Evolutionary conservation across 92 coral and sea anemone species (phyloP), one percentile per base, ranked within the genome.

Genomic region (Bergia puertoricense): DNA sequence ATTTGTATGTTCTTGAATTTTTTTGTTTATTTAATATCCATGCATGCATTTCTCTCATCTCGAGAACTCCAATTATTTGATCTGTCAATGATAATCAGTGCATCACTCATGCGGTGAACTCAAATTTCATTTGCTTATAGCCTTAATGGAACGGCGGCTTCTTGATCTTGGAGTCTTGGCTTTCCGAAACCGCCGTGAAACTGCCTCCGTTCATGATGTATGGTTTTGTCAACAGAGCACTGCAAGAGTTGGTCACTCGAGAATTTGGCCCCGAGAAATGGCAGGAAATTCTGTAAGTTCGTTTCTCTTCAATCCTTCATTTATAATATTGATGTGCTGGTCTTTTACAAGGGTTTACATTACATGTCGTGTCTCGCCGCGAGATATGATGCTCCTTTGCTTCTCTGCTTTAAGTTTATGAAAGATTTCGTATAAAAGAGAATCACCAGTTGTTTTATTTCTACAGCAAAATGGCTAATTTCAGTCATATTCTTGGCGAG

Each of bases 161-260:
- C 38, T 10, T 20, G 42, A 30, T 36, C 8, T 30, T 73, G 44
- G 77, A 7, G 36, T 6, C 30, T 37, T 11, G 3, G 14, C 1
- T 41, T 30, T 54, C 8, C 6, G n/a, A 86, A 51, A 38, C 13
- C 44, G 62, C 48, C 13, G 38, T 39, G 54, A 40, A 51, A 39
- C 51, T 48, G 54, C 39, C 42, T 50, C 50, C 44, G 16, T 81
- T 42, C 57, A 82, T 75, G 37, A 97, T 97, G 99, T 97, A 97
- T 85, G 99, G 99, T 54, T 97, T 95, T 89, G 95, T 97, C 36
- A 93, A 97, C 85, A 95, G 94, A 89, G 99, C 99, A 4, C 88
- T 97, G 50, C 98, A 97, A 77, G 96, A 97, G 92, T 87, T 94
- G 74, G 93, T 97, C 59, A 92, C 93, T 59, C 95, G 92, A 77